Evolutionary conservation across 2,888 invertebrate genomes (phyloP).

Genomic region (Mechanitis messenoides): DNA sequence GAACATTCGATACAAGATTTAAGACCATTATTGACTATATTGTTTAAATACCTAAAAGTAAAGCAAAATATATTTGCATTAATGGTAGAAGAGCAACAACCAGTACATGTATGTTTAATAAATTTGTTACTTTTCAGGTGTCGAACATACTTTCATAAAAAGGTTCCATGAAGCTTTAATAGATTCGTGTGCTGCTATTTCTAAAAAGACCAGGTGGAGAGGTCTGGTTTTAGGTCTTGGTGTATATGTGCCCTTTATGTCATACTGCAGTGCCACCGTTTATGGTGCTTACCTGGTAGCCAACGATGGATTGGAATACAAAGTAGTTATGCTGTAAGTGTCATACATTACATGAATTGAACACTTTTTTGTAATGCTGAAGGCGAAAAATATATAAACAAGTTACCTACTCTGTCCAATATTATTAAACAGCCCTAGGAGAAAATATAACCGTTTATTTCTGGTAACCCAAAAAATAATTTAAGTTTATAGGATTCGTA

Average conservation of each 20-base stretch:
- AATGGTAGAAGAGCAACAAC: background rate
- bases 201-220: slow-evolving; percentile 78
- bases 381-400: too few relatives aligned
- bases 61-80: background rate
- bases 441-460: too few relatives aligned
- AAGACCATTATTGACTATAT: too few relatives aligned
- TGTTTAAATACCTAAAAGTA: background rate
- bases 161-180: slow-evolving; percentile 72
- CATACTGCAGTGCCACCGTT: slow-evolving; percentile 81
- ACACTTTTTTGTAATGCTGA: background rate
- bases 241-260: slow-evolving; percentile 81
- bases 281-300: slow-evolving; percentile 83
- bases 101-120: background rate
- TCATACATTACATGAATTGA: background rate
- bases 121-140: slow-evolving; percentile 41
- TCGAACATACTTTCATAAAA: slow-evolving; percentile 75
- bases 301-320: slow-evolving; percentile 76
- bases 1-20: too few relatives aligned
- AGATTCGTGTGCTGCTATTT: slow-evolving; percentile 71
- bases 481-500: too few relatives aligned
- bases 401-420: too few relatives aligned
- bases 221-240: slow-evolving; percentile 83
- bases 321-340: slow-evolving; percentile 80
- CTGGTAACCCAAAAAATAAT: too few relatives aligned
- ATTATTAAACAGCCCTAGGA: too few relatives aligned